A percentile compares a stretch with the other conserved stretches of the same genome.
phyloP scores from a whole-genome alignment of 2,797 vertebrate species.

The Apodemus agrarius region DNA sequence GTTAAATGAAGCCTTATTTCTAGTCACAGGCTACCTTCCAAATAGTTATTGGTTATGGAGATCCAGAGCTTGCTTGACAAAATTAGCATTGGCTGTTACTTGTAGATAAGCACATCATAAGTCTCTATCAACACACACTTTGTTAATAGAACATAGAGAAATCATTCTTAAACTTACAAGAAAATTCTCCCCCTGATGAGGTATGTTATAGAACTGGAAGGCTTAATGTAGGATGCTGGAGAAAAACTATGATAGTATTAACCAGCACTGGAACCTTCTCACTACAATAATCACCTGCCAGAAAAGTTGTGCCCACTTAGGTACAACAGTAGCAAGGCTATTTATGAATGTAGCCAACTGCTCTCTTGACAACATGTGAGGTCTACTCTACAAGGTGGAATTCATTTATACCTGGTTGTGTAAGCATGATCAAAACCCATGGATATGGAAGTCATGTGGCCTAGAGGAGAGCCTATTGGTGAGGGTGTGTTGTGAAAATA shows the following conservation, averaged over 20 bases:
- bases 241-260: background rate
- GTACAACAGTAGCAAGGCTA: background rate
- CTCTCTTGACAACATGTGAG: background rate
- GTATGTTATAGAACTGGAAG: no score
- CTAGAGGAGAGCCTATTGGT: background rate
- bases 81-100: no score
- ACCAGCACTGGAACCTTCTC: background rate
- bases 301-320: background rate
- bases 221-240: background rate
- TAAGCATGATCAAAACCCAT: background rate
- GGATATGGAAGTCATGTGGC: background rate
- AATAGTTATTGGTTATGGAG: background rate
- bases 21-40: background rate
- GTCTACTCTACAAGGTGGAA: background rate
- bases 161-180: background rate
- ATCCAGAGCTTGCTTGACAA: no score
- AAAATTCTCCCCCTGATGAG: background rate
- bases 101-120: background rate
- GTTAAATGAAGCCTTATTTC: background rate
- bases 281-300: background rate
- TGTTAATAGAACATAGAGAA: background rate
- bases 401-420: background rate
- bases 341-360: background rate
- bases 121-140: no score
- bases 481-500: background rate